phyloP scores from a whole-genome alignment of 2,113 vertebrate genomes.

The Brachyhypopomus occidentalis region DNA sequence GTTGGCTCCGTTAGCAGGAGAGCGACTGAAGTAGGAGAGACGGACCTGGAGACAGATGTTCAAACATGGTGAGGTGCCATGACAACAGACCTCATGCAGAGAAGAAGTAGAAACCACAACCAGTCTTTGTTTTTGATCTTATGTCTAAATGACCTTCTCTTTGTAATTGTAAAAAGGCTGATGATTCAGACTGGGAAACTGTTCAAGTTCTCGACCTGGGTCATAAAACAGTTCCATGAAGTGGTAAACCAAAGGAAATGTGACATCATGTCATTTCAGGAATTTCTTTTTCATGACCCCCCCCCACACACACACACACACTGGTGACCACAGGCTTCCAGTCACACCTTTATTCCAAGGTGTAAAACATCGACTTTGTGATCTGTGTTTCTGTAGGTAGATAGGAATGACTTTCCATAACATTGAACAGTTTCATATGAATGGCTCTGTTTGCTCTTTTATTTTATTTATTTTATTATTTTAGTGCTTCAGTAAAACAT shows the following conservation, averaged over 20 bases:
- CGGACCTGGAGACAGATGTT: conserved; percentile 23
- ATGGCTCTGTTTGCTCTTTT: background rate
- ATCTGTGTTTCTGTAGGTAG: background rate
- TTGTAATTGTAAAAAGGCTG: background rate
- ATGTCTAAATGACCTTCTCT: background rate
- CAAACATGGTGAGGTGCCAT: background rate
- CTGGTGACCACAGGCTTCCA: too few relatives aligned
- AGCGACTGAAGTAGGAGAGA: background rate
- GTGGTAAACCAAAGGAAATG: background rate
- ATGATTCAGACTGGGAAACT: background rate
- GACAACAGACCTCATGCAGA: background rate
- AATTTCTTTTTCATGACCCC: background rate
- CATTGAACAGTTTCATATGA: background rate
- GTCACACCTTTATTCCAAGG: background rate
- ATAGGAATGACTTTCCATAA: background rate
- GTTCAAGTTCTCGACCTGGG: background rate
- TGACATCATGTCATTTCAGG: background rate
- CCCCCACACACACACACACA: too few relatives aligned
- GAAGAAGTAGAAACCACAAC: background rate
- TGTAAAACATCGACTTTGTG: too few relatives aligned
- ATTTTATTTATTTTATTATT: background rate
- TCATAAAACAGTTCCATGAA: background rate
- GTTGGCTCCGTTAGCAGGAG: too few relatives aligned
- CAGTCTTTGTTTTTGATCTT: background rate
- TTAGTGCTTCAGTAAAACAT: too few relatives aligned